Base-by-base conservation (phyloP, 2,113 vertebrate genomes). In the Emberiza fucata region DNA sequence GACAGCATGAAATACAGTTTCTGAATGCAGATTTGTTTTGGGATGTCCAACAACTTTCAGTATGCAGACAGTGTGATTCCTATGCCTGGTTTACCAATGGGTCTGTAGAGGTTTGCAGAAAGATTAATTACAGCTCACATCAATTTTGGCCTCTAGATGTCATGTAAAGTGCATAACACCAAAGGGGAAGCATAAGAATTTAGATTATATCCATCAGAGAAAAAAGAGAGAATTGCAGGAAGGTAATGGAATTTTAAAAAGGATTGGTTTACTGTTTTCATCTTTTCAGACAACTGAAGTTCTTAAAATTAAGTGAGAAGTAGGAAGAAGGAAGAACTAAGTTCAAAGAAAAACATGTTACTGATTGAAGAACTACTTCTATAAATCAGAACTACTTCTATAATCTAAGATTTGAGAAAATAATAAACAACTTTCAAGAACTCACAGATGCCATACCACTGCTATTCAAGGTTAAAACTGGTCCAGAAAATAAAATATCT, bases 81-180 rank as follows among this genome's bases (percentile, higher is more conserved):
- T 95, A 94, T 94, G 71, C 86, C 78, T 82, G 48, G 57, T 93
- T 96, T 92, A 93, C 77, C 86, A 82, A 85, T 47, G 61, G 70
- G 91, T 94, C 95, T 96, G 73, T 95, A 97, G 96, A 96, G 76
- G 64, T 61, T 94, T 22, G 33, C 92, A 83, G 96, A 96, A 98
- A 97, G 97, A 98, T 97, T 98, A 98, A 98, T 98, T 98, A 95
- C 33, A 64, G 63, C 91, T 96, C 90, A 66, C 92, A 97, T 97
- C 97, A 97, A 80, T 98, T 97, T 97, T 97, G 97, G 97, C 96
- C 97, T 98, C 97, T 98, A 98, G 96, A 96, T 97, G 97, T 97
- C 98, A 97, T 96, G 94, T 98, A 97, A 97, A 97, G 95, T 97
- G 97, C 91, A 73, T 95, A 97, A 95, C 64, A 96, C 61, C 66